phyloP scores from a whole-genome alignment of 2,797 vertebrate genomes.

The Eulemur albifrons region DNA sequence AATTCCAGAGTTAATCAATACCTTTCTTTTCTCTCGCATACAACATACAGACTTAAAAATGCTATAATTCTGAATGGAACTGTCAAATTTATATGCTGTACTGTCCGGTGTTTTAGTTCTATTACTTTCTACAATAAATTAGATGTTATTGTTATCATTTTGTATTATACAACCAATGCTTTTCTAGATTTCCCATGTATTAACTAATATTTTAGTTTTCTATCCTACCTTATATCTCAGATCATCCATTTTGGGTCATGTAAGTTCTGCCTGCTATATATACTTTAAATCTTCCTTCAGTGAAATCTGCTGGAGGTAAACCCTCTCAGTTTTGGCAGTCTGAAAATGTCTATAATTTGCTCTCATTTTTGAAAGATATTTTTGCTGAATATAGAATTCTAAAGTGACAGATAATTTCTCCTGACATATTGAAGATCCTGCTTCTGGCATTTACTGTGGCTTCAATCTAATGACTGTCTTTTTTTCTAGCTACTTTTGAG shows the following conservation, averaged over 20 bases:
- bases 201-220: not conserved
- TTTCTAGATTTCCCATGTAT: not conserved
- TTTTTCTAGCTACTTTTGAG: not conserved
- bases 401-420: not conserved
- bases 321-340: not conserved
- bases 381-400: not conserved
- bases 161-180: not conserved
- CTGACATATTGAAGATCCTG: not conserved
- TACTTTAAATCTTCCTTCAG: not conserved
- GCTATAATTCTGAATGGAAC: not conserved
- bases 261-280: not conserved
- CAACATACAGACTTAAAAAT: not conserved
- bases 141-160: not conserved
- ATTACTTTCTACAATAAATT: not conserved
- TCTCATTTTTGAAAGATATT: not conserved
- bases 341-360: not conserved
- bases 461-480: not conserved
- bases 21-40: not conserved
- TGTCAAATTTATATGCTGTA: not conserved
- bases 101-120: not conserved
- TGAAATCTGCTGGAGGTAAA: not conserved
- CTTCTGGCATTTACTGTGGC: not conserved
- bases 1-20: not conserved
- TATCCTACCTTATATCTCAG: not conserved
- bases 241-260: not conserved